Evolutionary conservation across 2,113 vertebrate genomes (phyloP), one percentile per base, ranked within the genome.

Genomic region (Myotis lucifugus): DNA sequence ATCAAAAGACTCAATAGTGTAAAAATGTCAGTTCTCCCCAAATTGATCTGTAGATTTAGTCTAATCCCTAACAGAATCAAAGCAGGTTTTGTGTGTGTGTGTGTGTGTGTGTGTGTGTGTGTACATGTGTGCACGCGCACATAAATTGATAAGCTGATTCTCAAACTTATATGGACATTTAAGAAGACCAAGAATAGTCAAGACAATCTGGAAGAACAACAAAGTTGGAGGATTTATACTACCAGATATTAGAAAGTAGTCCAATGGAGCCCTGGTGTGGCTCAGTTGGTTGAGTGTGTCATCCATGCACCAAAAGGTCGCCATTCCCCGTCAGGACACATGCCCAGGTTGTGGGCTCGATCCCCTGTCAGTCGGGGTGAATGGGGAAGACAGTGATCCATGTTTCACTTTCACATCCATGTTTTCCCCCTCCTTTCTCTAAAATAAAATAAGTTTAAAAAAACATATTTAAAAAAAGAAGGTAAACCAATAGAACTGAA

Each of bases 151-250:
- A 70, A 91, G 40, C 37, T 84, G 48, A 37, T 61, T 88, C 23
- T 88, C 76, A 91, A 94, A 88, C 69, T 86, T 78, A n/a, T 59
- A 18, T 83, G 37, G 59, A n/a, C 91, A 72, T 59, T 88, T 85
- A 10, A 56, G n/a, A 82, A 86, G 27, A 23, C 74, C 50, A 82
- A 91, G 72, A 84, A 88, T 29, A 83, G 25, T 18, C 11, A 91
- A 86, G 66, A 74, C 19, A 48, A 79, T 79, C 77, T 59, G 32
- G 19, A 85, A 64, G 69, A 83, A 59, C 59, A 81, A 69, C 32
- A 76, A 85, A 85, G 17, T 73, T 85, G 50, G 15, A 74, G 7
- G 25, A 50, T 81, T 56, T 96, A 64, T 79, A 73, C 29, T 85
- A 25, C 14, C 21, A 69, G 54, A 34, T 87, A 66, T 15, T 90